phyloP scores from a whole-genome alignment of 2,113 vertebrate species.

The Marcusenius ussheri region DNA sequence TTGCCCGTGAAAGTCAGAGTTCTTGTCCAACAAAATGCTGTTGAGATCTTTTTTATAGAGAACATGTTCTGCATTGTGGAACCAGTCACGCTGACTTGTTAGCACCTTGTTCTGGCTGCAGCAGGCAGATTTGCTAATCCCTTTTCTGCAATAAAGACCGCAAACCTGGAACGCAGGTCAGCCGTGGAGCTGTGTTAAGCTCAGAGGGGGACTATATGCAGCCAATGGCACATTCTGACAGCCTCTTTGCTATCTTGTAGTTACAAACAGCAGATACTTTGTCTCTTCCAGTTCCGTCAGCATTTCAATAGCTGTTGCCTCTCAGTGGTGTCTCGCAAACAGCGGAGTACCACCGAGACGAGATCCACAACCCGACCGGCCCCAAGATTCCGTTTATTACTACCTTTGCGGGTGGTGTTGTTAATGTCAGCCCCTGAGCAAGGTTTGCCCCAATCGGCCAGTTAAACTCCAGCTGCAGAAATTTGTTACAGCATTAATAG shows the following conservation, averaged over 20 bases:
- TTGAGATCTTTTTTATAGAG: neutral
- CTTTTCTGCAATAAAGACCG: neutral
- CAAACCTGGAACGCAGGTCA: neutral
- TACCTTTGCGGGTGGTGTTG: neutral
- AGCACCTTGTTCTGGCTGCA: neutral
- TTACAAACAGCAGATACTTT: neutral
- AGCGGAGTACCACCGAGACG: neutral
- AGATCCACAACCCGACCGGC: neutral
- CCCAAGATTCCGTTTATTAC: neutral
- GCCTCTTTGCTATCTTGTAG: neutral
- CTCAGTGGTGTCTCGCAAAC: neutral
- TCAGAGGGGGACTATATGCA: neutral
- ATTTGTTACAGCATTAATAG: conserved; percentile 7
- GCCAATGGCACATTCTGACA: neutral
- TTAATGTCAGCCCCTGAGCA: neutral
- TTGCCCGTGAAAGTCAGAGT: neutral
- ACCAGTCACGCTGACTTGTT: neutral
- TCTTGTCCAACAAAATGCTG: neutral
- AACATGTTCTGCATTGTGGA: neutral
- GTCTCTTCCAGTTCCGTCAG: neutral
- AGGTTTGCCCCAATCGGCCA: neutral
- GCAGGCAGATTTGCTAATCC: neutral
- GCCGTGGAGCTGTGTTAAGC: neutral
- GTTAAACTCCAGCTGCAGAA: neutral
- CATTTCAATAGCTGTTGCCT: neutral